Percentiles rank a stretch among this genome's conserved stretches.
Evolutionary conservation across 2,797 vertebrate genomes (phyloP).

Genomic region (Coregonus suidteri): DNA sequence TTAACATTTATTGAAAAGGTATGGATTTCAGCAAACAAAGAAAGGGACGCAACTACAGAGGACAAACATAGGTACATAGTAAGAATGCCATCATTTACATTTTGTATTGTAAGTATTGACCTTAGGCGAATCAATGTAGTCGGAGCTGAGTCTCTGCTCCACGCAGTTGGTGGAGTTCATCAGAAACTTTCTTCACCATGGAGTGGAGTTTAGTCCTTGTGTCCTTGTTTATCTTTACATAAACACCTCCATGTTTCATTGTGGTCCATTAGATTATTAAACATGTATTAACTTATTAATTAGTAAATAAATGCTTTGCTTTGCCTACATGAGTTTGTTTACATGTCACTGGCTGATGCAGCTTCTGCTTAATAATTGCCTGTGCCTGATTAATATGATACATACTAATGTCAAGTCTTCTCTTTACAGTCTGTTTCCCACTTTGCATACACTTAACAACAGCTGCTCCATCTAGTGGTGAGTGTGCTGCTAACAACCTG

Average conservation of each 20-base stretch:
- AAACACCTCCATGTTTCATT: background rate
- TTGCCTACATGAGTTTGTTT: background rate
- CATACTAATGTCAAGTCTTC: slow-evolving; percentile 43
- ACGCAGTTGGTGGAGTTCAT: no score
- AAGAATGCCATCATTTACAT: no score
- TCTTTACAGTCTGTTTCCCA: slow-evolving; percentile 79
- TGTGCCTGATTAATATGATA: background rate
- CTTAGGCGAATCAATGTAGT: no score
- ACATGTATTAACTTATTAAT: background rate
- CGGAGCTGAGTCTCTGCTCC: no score
- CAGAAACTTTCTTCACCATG: no score
- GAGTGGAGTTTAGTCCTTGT: background rate
- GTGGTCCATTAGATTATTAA: background rate
- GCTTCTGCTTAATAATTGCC: slow-evolving; percentile 11
- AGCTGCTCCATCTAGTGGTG: slow-evolving; percentile 77
- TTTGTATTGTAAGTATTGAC: no score
- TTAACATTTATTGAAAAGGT: no score
- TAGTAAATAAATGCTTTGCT: background rate
- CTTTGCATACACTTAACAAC: slow-evolving; percentile 74
- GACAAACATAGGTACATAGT: no score
- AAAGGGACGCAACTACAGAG: no score
- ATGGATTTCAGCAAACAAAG: no score
- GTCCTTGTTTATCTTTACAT: background rate
- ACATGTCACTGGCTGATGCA: background rate
- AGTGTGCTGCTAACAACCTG: slow-evolving; percentile 75